Conservation (phyloP, 1,140 invertebrate genomes). For the Papilio polytes region DNA sequence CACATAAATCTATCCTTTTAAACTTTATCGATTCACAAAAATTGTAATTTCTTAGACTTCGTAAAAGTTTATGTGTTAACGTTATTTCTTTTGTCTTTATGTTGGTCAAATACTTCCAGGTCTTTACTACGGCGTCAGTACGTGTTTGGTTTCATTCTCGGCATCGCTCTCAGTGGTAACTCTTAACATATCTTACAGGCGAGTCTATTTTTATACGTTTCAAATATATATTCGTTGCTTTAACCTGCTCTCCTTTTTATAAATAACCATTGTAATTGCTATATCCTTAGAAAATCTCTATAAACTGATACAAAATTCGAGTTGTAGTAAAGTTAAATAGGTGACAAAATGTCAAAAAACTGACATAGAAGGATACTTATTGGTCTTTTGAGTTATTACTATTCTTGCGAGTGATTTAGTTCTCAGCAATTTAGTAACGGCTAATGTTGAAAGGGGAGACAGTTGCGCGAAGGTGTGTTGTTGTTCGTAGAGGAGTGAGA, state of each 20-base stretch:
- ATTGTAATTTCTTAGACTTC: not conserved
- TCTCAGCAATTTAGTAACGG: not conserved
- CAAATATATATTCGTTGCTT: not conserved
- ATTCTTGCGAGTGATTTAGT: no score
- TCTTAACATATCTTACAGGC: slow-evolving; percentile 92
- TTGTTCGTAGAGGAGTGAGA: slow-evolving; percentile 88
- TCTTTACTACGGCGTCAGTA: slow-evolving; percentile 96
- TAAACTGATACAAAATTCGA: no score
- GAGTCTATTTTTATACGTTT: slow-evolving; percentile 54
- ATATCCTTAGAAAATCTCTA: no score
- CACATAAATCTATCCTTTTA: not conserved
- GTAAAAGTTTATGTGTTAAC: not conserved
- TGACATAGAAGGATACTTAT: not conserved
- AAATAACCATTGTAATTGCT: no score
- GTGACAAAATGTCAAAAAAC: no score
- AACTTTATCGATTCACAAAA: not conserved
- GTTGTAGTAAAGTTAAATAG: no score
- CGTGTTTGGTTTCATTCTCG: slow-evolving; percentile 95
- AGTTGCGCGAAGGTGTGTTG: slow-evolving; percentile 43
- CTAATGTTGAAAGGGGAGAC: not conserved
- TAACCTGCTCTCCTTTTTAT: not conserved
- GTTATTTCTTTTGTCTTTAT: not conserved
- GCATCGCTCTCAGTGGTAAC: slow-evolving; percentile 94
- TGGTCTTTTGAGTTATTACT: not conserved
- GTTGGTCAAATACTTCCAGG: slow-evolving; percentile 82